Evolutionary conservation across 2,797 vertebrate genomes (phyloP).

Genomic region (Melanotaenia pygmaea): DNA sequence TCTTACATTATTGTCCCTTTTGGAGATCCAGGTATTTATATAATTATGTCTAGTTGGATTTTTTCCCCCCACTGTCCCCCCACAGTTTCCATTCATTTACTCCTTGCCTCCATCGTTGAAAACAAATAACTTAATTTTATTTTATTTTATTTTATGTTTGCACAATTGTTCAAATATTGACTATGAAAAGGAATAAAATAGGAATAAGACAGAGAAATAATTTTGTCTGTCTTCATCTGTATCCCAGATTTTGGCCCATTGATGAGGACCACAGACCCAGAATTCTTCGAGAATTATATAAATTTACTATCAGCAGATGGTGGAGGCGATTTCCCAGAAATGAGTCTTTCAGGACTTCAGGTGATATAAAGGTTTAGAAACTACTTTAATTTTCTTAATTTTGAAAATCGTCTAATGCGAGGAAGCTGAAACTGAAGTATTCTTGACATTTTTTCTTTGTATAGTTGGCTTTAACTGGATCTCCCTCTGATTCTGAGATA

Average conservation of each 20-base stretch:
- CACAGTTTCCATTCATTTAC: no score
- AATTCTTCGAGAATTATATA: constrained; percentile 30
- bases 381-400: neutral
- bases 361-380: constrained; percentile 29
- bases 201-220: no score
- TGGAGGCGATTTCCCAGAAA: constrained; percentile 57
- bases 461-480: constrained; percentile 65
- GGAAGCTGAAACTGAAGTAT: neutral
- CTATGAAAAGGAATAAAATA: no score
- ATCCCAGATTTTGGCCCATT: constrained; percentile 63
- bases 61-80: no score
- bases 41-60: no score
- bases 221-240: neutral
- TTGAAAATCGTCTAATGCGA: neutral
- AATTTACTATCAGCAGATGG: constrained; percentile 31
- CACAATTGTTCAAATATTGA: no score
- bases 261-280: constrained; percentile 57
- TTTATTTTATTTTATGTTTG: no score
- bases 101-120: no score
- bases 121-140: no score
- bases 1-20: constrained; percentile 70
- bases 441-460: neutral
- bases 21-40: constrained; percentile 61
- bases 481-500: constrained; percentile 71
- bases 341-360: constrained; percentile 72